Conservation (phyloP, 2,888 invertebrate species). For the Zygaena filipendulae region DNA sequence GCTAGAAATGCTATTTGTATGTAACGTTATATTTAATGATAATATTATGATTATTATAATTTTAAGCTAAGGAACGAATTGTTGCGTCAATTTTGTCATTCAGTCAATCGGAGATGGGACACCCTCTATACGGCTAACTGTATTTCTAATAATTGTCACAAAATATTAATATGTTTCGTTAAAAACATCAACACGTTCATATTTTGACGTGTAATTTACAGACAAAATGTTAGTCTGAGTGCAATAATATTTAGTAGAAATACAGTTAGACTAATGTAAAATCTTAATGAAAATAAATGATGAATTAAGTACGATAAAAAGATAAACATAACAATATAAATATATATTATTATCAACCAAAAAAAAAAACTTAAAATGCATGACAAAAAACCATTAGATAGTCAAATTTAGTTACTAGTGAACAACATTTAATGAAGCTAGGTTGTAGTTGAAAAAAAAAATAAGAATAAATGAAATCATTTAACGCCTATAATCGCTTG, state of each 20-base stretch:
- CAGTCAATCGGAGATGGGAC: conserved; percentile 38
- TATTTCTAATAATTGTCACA: not conserved
- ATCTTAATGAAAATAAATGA: too few relatives aligned
- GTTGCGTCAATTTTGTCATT: conserved; percentile 54
- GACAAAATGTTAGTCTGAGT: conserved; percentile 1
- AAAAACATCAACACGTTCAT: too few relatives aligned
- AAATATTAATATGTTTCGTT: too few relatives aligned
- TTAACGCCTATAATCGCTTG: conserved; percentile 49
- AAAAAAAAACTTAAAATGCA: too few relatives aligned
- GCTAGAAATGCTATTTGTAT: conserved; percentile 55
- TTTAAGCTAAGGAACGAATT: conserved; percentile 37
- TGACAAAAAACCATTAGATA: conserved; percentile 49
- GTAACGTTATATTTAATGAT: conserved; percentile 32
- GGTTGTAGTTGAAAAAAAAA: conserved; percentile 28
- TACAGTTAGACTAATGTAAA: too few relatives aligned
- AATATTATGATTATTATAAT: conserved; percentile 31
- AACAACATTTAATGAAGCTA: conserved; percentile 38
- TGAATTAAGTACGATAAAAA: too few relatives aligned
- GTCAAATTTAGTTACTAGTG: conserved; percentile 52
- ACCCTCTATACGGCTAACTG: not conserved
- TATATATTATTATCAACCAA: too few relatives aligned
- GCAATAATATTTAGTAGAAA: too few relatives aligned
- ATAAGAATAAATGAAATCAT: conserved; percentile 29
- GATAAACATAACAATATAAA: too few relatives aligned
- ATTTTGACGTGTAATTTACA: conserved; percentile 8